Conservation (phyloP, 2,888 invertebrate genomes). For the Timandra comae region DNA sequence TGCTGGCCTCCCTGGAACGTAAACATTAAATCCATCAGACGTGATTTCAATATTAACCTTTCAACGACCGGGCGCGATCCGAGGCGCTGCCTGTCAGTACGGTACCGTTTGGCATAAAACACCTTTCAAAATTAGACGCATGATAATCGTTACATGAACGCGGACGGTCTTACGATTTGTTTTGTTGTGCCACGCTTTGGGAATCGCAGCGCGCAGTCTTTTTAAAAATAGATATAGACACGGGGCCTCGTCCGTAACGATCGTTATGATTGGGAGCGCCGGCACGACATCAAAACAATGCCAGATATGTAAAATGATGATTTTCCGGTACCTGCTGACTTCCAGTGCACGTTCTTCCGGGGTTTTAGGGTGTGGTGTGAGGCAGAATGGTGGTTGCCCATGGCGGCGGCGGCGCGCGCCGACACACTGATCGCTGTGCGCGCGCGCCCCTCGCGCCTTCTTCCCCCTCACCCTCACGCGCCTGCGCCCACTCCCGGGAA, state of each 20-base stretch:
- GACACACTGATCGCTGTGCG: conserved; percentile 57
- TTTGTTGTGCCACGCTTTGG: conserved; percentile 72
- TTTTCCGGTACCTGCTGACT: conserved; percentile 83
- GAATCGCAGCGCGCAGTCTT: conserved; percentile 61
- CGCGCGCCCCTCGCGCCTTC: conserved; percentile 37
- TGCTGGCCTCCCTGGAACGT: conserved; percentile 83
- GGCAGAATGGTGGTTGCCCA: conserved; percentile 73
- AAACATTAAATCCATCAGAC: conserved; percentile 21
- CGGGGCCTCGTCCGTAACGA: conserved; percentile 33
- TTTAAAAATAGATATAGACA: conserved; percentile 63
- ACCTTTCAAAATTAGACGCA: conserved; percentile 65
- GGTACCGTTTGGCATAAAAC: conserved; percentile 56
- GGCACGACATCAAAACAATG: conserved; percentile 5
- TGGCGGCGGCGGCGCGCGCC: conserved; percentile 73
- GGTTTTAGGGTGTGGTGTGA: conserved; percentile 70
- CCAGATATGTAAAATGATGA: conserved; percentile 12
- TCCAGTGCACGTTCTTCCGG: conserved; percentile 89
- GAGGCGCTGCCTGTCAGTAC: conserved; percentile 24
- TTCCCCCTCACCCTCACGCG: conserved; percentile 29
- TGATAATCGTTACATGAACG: conserved; percentile 69
- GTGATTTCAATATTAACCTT: conserved; percentile 27
- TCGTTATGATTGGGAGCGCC: conserved; percentile 10
- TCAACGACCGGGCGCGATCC: conserved; percentile 24
- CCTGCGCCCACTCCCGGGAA: conserved; percentile 42
- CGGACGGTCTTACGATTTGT: conserved; percentile 69